Base-by-base conservation (phyloP, 2,113 vertebrate species). In the Dromas ardeola region DNA sequence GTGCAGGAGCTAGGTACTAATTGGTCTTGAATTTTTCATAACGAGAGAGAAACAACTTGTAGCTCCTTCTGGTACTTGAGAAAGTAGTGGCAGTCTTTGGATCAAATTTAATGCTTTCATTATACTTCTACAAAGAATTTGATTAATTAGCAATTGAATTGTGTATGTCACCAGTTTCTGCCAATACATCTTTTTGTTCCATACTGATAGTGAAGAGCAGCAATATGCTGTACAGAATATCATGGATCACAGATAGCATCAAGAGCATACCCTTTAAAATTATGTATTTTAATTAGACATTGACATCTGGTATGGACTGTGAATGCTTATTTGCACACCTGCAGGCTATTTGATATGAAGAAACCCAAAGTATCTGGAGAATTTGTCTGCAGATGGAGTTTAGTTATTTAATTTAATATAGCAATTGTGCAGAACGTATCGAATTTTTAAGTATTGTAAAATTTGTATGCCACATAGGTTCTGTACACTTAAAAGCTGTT, bases 261-360 rank as follows among this genome's bases (percentile, higher is more conserved):
- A 70, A 58, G 55, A 90, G 8, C 18, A 52, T 56, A 81, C 15
- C 47, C 66, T 90, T 86, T 95, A 95, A 77, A 91, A 36, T 84
- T 61, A 79, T 58, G 25, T 81, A 67, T 96, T 98, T 96, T 94
- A 95, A 97, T 97, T 93, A 96, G 94, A 67, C 70, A 62, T 65
- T 94, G 95, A 95, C 92, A 97, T 91, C 97, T 98, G 91, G 29
- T 74, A 45, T 67, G 73, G 86, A 36, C 91, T 63, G 4, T 30
- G 80, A 89, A 81, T 74, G 40, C 49, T 97, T 95, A 89, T 97
- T 96, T 97, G 86, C 84, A 95, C 76, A 97, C 92, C 94, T 96
- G 92, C 77, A 70, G 74, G 83, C 86, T 95, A 73, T 87, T 93
- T 90, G 66, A 83, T 93, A 49, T 62, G 59, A 89, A 94, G 58